phyloP scores from a whole-genome alignment of 1,140 invertebrate genomes.

The Dermatophagoides farinae region DNA sequence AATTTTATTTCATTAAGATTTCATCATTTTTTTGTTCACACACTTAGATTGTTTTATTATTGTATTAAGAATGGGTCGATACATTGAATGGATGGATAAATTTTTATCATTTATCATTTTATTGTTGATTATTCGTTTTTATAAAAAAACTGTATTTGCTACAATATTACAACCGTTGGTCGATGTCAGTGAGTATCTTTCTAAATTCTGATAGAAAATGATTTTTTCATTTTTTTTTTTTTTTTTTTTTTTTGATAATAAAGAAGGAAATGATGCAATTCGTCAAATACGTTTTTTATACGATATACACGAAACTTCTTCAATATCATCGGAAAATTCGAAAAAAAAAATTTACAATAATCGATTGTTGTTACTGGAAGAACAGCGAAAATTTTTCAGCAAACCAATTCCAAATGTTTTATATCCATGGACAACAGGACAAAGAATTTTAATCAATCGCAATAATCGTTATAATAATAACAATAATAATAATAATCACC shows the following conservation, averaged over 20 bases:
- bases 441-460: too few species aligned
- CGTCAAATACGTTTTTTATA: conserved; percentile 5
- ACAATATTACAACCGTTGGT: not conserved
- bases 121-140: not conserved
- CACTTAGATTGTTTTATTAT: too few species aligned
- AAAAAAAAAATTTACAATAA: not conserved
- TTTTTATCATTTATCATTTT: not conserved
- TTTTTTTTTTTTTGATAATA: not conserved
- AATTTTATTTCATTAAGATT: too few species aligned
- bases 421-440: too few species aligned
- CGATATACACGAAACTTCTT: not conserved
- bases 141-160: not conserved
- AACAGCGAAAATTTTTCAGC: too few species aligned
- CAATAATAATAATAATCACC: not conserved
- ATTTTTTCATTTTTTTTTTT: not conserved
- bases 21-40: too few species aligned
- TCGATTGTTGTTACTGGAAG: not conserved
- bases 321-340: not conserved
- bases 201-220: too few species aligned
- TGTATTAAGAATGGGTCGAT: too few species aligned
- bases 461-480: not conserved
- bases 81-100: too few species aligned
- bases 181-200: conserved; percentile 6
- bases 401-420: too few species aligned
- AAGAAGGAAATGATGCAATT: conserved; percentile 6